Base-by-base conservation (phyloP, 2,113 vertebrate species). In the Hypocryptadius cinnamomeus region DNA sequence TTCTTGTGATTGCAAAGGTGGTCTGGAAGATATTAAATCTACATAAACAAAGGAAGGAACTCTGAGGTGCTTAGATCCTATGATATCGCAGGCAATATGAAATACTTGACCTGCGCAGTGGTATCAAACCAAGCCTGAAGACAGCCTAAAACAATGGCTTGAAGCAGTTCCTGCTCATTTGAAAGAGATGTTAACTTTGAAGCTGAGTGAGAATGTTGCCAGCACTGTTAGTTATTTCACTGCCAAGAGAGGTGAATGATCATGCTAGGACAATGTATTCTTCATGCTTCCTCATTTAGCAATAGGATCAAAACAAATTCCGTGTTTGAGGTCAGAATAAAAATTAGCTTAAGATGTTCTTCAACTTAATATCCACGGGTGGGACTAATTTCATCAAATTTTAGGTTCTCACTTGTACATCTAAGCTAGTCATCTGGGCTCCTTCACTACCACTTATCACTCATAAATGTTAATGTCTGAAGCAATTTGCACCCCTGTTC, bases 151-250 rank as follows among this genome's bases (percentile, higher is more conserved):
- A 85, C 35, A 87, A 80, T 77, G 51, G 81, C 95, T 95, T 63
- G 71, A 89, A 91, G 85, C 79, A 74, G 79, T 92, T 94, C 84
- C 85, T 94, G 79, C 68, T 91, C 37, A 53, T 95, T 80, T 93
- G 91, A 95, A 94, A 80, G 79, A 80, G 39, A 37, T 27, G 11
- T 60, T 92, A 83, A 86, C 87, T 96, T 93, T 91, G 91, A 96
- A 95, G 89, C 51, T 79, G 51, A 73, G 44, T 39, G 47, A 85
- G 23, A 79, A 63, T 7, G 60, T 70, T 93, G 89, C 79, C 93
- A 92, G 21, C 25, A 45, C 54, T n/a, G 42, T 73, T 76, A 45
- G 78, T 51, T 87, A 78, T 70, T 79, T 91, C 72, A 64, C 44
- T 96, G 87, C 89, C 89, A 95, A 80, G 74, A 85, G 86, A 95